These are phyloP conservation scores for Rhagophthalmus giganteus DNA, from an alignment of 2,888 invertebrate genomes.

Conservation along the genomic window DNA sequence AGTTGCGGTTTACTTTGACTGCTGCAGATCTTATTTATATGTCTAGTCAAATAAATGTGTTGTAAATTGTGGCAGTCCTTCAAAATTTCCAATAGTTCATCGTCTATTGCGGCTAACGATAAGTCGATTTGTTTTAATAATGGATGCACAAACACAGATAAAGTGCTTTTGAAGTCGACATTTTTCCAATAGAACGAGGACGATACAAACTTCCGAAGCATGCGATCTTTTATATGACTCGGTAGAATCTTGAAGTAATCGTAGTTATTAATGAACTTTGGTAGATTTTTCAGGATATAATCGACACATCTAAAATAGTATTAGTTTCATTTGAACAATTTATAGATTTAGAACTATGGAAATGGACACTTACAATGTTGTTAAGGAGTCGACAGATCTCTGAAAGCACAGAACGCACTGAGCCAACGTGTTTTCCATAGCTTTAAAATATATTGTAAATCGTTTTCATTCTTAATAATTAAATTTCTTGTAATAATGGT, in stretches of 20 bases:
- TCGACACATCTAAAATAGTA: conserved; percentile 35
- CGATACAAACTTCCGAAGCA: conserved; percentile 43
- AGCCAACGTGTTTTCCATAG: conserved; percentile 4
- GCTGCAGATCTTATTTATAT: conserved; percentile 21
- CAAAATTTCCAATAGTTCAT: conserved; percentile 45
- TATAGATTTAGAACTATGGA: conserved; percentile 6
- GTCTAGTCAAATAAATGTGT: conserved; percentile 42
- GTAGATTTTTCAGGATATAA: conserved; percentile 40
- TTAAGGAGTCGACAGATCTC: not conserved
- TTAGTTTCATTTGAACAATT: not conserved
- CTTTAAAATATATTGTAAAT: not conserved
- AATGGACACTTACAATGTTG: conserved; percentile 5
- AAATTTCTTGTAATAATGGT: too few relatives aligned
- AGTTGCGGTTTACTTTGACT: conserved; percentile 10
- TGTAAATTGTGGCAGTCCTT: conserved; percentile 40
- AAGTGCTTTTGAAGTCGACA: conserved; percentile 37
- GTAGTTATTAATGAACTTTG: conserved; percentile 27
- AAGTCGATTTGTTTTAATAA: conserved; percentile 44
- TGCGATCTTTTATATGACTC: conserved; percentile 41
- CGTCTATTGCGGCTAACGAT: conserved; percentile 42
- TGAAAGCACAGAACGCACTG: too few relatives aligned
- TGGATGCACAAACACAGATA: conserved; percentile 42
- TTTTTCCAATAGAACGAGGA: conserved; percentile 39
- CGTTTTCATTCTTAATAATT: too few relatives aligned
- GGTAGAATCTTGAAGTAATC: conserved; percentile 39